phyloP scores from a whole-genome alignment of 2,113 vertebrate species.

The Oncorhynchus clarkii region DNA sequence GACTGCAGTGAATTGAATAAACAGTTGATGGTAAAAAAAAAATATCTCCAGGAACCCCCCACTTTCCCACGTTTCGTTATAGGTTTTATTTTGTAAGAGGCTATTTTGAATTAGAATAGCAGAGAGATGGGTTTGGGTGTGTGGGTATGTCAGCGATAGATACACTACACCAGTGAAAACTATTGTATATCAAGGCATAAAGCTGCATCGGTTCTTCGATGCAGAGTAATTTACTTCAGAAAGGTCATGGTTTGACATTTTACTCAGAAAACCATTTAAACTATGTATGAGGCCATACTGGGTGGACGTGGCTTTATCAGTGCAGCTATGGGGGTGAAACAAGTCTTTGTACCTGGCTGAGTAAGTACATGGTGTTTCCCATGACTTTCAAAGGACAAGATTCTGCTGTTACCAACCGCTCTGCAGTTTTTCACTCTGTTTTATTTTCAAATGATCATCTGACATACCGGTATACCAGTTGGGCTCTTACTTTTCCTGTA shows the following conservation, averaged over 20 bases:
- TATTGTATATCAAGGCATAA: constrained; percentile 28
- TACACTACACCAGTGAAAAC: constrained; percentile 26
- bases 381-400: constrained; percentile 17
- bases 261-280: constrained; percentile 64
- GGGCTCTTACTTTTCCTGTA: not conserved
- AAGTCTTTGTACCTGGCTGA: constrained; percentile 41
- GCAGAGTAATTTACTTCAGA: constrained; percentile 66
- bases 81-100: not conserved
- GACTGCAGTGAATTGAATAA: no score
- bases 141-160: constrained; percentile 14
- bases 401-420: not conserved
- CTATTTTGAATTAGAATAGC: not conserved
- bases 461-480: not conserved
- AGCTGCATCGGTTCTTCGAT: constrained; percentile 41
- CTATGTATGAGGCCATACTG: constrained; percentile 8
- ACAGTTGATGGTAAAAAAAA: no score
- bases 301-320: constrained; percentile 41
- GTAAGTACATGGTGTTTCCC: constrained; percentile 44
- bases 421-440: not conserved
- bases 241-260: constrained; percentile 80
- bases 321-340: constrained; percentile 40
- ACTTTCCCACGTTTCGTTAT: not conserved
- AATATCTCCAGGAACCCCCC: not conserved
- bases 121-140: not conserved
- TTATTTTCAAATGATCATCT: not conserved